Percentiles rank a stretch among this genome's conserved stretches.
These are phyloP conservation scores for Ceratothoa steindachneri DNA, from an alignment of 2,888 invertebrate species.

Conservation along the genomic window DNA sequence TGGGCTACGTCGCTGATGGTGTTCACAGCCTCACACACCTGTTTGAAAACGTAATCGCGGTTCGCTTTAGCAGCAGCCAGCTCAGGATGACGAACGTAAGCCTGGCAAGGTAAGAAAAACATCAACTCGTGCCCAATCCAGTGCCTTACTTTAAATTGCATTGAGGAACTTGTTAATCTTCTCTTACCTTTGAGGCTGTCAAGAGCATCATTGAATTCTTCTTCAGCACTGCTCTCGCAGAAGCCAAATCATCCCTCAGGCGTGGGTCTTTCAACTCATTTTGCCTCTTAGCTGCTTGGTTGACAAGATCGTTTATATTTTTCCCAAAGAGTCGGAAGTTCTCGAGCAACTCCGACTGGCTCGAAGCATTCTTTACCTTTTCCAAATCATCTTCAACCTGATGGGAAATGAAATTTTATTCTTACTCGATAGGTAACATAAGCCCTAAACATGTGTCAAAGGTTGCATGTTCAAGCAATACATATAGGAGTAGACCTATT, in stretches of 20 bases:
- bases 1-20: constrained; percentile 91
- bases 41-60: constrained; percentile 89
- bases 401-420: no score
- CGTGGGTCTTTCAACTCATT: constrained; percentile 87
- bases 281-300: constrained; percentile 81
- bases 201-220: constrained; percentile 93
- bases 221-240: constrained; percentile 90
- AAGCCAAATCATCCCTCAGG: constrained; percentile 87
- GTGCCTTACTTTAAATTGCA: no score
- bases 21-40: constrained; percentile 92
- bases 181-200: constrained; percentile 84
- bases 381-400: constrained; percentile 89
- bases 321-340: constrained; percentile 80
- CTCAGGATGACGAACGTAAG: constrained; percentile 96
- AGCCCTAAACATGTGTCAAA: no score
- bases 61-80: constrained; percentile 93
- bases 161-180: no score
- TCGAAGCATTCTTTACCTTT: constrained; percentile 63
- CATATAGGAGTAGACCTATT: no score
- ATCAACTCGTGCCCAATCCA: no score
- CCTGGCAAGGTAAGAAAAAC: no score
- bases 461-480: no score
- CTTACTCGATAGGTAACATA: no score
- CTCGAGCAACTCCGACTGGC: constrained; percentile 84
- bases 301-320: constrained; percentile 75